Evolutionary conservation across 30 jellyfish, hydroid and myxozoan genomes (phyloP).

Genomic region (Sanderia malayensis): DNA sequence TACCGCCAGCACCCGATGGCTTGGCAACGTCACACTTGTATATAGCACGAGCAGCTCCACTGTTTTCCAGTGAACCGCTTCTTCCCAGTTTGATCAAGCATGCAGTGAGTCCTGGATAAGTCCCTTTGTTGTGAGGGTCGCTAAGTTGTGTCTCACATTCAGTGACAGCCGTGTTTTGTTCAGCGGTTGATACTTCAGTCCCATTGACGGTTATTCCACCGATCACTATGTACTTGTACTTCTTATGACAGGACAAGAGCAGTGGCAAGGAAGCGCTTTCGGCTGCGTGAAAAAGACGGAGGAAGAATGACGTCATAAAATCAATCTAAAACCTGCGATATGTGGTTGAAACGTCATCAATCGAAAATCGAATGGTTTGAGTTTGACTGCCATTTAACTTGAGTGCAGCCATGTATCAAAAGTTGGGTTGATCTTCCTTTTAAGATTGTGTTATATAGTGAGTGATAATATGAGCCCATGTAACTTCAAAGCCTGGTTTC

Average conservation of each 20-base stretch:
- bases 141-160: neutral
- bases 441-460: too few relatives aligned
- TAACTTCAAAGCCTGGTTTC: too few relatives aligned
- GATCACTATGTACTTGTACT: constrained; percentile 8
- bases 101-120: neutral
- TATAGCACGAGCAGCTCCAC: neutral
- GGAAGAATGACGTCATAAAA: neutral
- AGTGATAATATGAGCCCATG: too few relatives aligned
- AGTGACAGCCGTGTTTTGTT: neutral
- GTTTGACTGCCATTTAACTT: too few relatives aligned
- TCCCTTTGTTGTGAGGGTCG: neutral
- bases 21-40: neutral
- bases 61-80: neutral
- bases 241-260: constrained; percentile 11
- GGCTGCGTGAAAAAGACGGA: constrained; percentile 21
- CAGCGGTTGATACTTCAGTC: neutral
- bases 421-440: too few relatives aligned
- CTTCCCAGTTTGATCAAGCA: neutral
- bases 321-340: too few relatives aligned
- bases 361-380: too few relatives aligned
- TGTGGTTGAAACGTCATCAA: too few relatives aligned
- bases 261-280: constrained; percentile 30
- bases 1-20: neutral
- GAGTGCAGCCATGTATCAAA: too few relatives aligned
- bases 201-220: constrained; percentile 50